Base-by-base conservation (phyloP, 1,140 invertebrate species). In the Eupristina koningsbergeri region DNA sequence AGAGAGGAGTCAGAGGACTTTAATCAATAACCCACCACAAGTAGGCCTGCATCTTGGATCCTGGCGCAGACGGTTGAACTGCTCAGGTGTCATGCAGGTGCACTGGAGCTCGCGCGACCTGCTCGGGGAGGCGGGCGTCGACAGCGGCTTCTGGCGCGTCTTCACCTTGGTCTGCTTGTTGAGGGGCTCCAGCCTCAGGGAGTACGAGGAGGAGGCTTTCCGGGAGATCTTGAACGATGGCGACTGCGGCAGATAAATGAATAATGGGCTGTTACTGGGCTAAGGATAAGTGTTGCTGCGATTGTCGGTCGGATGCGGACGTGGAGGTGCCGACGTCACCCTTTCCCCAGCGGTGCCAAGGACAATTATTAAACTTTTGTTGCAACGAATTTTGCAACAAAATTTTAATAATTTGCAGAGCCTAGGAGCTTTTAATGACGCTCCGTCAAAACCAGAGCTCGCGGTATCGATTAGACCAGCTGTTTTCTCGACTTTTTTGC, bases 211-310 rank as follows among this genome's bases (percentile, higher is more conserved):
- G 84, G 97, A 98, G 87, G 98, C 97, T 94, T 99, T 99, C 91
- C 98, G 95, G 89, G 97, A 97, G 94, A 98, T 98, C 94, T 98
- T 98, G 94, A 98, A 98, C 90, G 97, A 97, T 89, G 97, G 97
- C 93, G 97, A 98, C 98, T 99, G 95, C 6, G 19, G 31, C 92
- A 95, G 96, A 93, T 85, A 87, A 85, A 90, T 86, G 88, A 83
- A 34, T 22, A 58, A 9, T 13, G 22, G 22, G 26, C 26, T 22
- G 5, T 34, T 50, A 8, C 17, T 17, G 17, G 47, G 17, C 9
- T 45, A 17, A 17, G 47, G 47, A 50, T 50, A 17, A 9, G 41
- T 45, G 11, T 45, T 45, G 41, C 41, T n/a, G n/a, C n/a, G n/a
- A n/a, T n/a, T n/a, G n/a, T n/a, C n/a, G n/a, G n/a, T n/a, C n/a